A percentile compares a stretch with the other conserved stretches of the same genome.
Conservation (phyloP, 1,140 invertebrate species). For the Zaprionus camerounensis region DNA sequence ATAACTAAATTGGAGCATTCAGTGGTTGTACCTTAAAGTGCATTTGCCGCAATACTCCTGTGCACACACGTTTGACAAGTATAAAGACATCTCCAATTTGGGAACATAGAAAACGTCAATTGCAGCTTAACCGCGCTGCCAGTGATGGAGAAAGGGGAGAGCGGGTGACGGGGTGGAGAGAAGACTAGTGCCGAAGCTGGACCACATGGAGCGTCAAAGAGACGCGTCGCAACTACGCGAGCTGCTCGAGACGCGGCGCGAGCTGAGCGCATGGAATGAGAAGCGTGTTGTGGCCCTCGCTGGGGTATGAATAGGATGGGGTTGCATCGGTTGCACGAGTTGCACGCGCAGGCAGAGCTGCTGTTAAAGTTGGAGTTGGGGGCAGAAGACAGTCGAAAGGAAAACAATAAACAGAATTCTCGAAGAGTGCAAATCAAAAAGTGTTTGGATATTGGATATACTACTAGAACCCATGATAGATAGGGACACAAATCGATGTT, state of each 20-base stretch:
- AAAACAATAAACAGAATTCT: slow-evolving; percentile 51
- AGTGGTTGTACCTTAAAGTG: no score
- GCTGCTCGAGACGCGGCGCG: slow-evolving; percentile 2
- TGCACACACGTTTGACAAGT: slow-evolving; percentile 4
- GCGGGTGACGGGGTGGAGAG: background rate
- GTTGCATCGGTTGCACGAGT: background rate
- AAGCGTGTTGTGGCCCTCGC: slow-evolving; percentile 13
- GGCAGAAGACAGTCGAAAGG: slow-evolving; percentile 33
- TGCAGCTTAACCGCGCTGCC: slow-evolving; percentile 30
- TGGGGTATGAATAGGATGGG: background rate
- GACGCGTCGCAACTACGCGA: slow-evolving; percentile 21
- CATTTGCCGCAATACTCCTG: no score
- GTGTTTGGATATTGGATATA: slow-evolving; percentile 30
- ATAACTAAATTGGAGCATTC: background rate
- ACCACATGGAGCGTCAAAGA: slow-evolving; percentile 54
- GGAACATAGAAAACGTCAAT: slow-evolving; percentile 9
- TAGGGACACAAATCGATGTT: slow-evolving; percentile 31
- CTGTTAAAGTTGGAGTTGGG: slow-evolving; percentile 10
- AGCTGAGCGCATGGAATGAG: slow-evolving; percentile 28
- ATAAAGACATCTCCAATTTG: slow-evolving; percentile 17
- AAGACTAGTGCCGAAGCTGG: slow-evolving; percentile 22
- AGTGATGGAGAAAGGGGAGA: background rate
- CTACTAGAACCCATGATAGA: slow-evolving; percentile 4
- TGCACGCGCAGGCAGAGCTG: slow-evolving; percentile 15
- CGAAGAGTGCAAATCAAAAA: slow-evolving; percentile 48